These are phyloP conservation scores for Oasisia sp. DNA, from an alignment of 2,888 invertebrate species.

Conservation along the genomic window DNA sequence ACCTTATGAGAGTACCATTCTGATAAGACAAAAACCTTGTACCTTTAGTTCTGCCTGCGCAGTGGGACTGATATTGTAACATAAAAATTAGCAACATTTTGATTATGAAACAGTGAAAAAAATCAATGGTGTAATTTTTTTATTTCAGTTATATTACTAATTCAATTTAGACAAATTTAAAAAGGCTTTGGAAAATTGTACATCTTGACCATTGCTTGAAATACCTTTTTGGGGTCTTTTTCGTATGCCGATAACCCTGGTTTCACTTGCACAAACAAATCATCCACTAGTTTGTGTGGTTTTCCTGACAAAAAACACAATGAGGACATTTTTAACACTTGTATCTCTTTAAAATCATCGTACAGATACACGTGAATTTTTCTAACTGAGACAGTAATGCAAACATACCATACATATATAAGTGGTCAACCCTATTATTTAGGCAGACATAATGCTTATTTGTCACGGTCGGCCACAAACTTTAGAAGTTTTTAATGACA, in stretches of 20 bases:
- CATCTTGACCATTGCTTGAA: constrained; percentile 24
- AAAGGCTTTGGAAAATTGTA: not conserved
- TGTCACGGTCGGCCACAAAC: not conserved
- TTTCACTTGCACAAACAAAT: constrained; percentile 67
- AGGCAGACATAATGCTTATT: not conserved
- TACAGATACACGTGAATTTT: not conserved
- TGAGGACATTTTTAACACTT: not conserved
- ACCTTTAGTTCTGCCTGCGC: not conserved
- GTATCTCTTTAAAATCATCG: too few species aligned
- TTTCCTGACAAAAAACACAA: not conserved
- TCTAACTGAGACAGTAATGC: not conserved
- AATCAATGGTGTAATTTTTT: not conserved
- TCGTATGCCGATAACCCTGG: constrained; percentile 92
- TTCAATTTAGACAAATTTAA: not conserved
- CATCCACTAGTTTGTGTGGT: constrained; percentile 31
- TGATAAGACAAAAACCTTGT: too few species aligned
- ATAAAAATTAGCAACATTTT: too few species aligned
- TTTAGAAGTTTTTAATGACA: too few species aligned
- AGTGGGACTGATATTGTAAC: not conserved
- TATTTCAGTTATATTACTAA: not conserved
- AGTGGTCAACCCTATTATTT: not conserved
- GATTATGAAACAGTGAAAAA: not conserved
- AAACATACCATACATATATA: not conserved
- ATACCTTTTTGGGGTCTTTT: constrained; percentile 80
- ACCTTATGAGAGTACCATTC: too few species aligned